Percentiles rank a stretch among this genome's conserved stretches.
phyloP scores from a whole-genome alignment of 2,113 vertebrate species.

The Naja naja region DNA sequence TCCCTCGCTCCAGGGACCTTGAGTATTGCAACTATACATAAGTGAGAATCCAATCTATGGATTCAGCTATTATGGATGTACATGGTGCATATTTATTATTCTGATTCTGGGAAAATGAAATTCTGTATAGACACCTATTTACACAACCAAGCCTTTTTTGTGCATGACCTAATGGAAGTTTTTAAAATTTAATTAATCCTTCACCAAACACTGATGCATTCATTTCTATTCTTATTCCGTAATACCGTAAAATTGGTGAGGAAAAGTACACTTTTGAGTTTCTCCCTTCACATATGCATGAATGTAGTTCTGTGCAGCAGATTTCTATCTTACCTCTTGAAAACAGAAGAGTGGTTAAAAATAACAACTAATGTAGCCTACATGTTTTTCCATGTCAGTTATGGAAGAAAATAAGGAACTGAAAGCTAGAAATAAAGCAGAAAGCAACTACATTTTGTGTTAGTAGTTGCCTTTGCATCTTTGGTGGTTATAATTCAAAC shows the following conservation, averaged over 20 bases:
- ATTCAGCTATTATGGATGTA: neutral
- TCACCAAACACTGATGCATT: too few relatives aligned
- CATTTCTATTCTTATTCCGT: neutral
- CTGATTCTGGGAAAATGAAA: neutral
- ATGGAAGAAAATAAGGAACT: neutral
- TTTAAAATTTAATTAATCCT: neutral
- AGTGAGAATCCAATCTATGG: constrained; percentile 1
- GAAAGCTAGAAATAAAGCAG: neutral
- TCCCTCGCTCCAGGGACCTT: neutral
- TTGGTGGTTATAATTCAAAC: neutral
- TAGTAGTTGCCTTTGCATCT: neutral
- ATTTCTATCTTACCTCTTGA: neutral
- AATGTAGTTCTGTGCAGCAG: neutral
- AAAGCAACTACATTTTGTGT: neutral
- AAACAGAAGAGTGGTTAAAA: neutral
- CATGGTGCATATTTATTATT: neutral
- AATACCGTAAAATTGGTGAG: constrained; percentile 4
- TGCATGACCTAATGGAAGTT: neutral
- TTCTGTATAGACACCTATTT: neutral
- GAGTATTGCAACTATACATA: neutral
- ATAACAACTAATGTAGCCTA: neutral
- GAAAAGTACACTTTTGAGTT: constrained; percentile 2
- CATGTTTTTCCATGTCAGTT: neutral
- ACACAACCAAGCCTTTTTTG: neutral
- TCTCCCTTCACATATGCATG: neutral